Conservation (phyloP, 2,113 vertebrate genomes). For the Corvus moneduloides region DNA sequence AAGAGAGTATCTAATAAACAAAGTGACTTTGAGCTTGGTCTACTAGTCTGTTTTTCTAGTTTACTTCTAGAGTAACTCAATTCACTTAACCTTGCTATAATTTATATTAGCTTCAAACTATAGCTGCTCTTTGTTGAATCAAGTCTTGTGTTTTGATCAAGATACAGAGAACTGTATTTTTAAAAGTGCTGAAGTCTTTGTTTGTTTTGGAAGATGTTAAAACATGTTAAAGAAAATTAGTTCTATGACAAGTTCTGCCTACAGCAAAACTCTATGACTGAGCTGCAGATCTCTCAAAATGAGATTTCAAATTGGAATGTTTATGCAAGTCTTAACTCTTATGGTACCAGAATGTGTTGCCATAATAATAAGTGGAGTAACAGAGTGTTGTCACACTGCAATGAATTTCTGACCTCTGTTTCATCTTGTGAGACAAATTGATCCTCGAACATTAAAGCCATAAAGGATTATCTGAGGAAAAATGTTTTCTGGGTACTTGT, state of each 20-base stretch:
- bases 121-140: background rate
- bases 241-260: slow-evolving; percentile 56
- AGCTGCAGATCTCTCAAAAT: background rate
- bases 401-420: background rate
- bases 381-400: background rate
- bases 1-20: background rate
- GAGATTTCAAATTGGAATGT: slow-evolving; percentile 23
- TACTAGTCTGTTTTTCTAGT: background rate
- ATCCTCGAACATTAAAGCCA: background rate
- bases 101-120: background rate
- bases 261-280: slow-evolving; percentile 31
- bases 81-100: background rate
- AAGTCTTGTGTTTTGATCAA: background rate
- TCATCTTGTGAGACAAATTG: slow-evolving; percentile 1
- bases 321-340: slow-evolving; percentile 27
- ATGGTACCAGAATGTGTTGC: background rate
- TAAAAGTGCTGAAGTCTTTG: slow-evolving; percentile 11
- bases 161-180: background rate
- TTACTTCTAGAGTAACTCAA: background rate
- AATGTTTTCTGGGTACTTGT: background rate
- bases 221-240: slow-evolving; percentile 50
- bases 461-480: background rate
- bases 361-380: background rate
- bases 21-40: background rate
- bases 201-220: slow-evolving; percentile 59